Percentiles rank a stretch among this genome's conserved stretches.
phyloP scores from a whole-genome alignment of 2,797 vertebrate species.

The Dryobates pubescens region DNA sequence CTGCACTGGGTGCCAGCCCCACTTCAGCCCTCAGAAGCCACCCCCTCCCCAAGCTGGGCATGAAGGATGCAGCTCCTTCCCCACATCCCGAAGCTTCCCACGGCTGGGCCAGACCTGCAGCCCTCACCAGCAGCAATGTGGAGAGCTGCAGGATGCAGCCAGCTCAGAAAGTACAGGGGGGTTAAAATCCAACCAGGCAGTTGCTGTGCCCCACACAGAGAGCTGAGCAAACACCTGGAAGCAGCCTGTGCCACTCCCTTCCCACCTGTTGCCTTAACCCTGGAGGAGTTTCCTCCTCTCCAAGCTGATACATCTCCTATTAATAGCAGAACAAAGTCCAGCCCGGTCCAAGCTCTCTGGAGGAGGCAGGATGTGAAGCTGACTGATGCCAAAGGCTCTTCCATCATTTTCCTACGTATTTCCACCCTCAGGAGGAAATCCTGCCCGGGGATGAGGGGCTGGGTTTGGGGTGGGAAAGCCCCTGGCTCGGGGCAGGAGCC shows the following conservation, averaged over 20 bases:
- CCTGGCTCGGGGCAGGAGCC: rapidly evolving
- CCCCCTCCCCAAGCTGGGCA: not conserved
- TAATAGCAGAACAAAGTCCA: not conserved
- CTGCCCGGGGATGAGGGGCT: not conserved
- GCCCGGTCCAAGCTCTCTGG: not conserved
- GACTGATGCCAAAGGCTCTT: not conserved
- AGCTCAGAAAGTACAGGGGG: too few species aligned
- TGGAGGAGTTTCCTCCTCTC: not conserved
- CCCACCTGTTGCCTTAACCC: not conserved
- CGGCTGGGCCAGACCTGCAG: not conserved
- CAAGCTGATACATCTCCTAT: not conserved
- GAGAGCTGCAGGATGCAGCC: not conserved
- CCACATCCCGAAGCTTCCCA: not conserved
- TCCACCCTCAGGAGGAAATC: conserved; percentile 47
- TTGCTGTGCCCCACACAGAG: rapidly evolving
- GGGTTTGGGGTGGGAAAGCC: not conserved
- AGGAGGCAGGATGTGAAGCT: conserved; percentile 51
- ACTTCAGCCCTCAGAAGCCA: not conserved
- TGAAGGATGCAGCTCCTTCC: not conserved
- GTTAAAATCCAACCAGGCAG: not conserved
- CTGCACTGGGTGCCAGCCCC: not conserved
- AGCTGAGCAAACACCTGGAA: not conserved
- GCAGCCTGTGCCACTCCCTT: not conserved
- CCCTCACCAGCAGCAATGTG: not conserved
- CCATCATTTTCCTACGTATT: not conserved